phyloP scores from a whole-genome alignment of 2,797 vertebrate genomes.

The Sparus aurata region DNA sequence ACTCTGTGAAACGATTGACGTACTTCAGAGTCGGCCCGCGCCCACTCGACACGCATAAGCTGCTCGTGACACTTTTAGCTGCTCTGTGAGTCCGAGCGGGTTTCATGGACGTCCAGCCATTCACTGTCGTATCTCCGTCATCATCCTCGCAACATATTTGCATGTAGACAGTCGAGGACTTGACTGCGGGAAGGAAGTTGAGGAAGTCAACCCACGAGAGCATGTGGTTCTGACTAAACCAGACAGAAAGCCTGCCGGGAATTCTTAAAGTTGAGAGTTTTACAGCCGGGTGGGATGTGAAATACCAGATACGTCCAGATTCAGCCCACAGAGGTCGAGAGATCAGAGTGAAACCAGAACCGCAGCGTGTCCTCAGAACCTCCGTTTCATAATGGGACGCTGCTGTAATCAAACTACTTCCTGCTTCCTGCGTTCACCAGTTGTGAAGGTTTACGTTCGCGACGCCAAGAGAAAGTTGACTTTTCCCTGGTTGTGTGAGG shows the following conservation, averaged over 20 bases:
- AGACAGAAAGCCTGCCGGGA: slow-evolving; percentile 21
- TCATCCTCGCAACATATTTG: slow-evolving; percentile 46
- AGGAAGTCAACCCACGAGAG: slow-evolving; percentile 57
- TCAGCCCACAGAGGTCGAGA: slow-evolving; percentile 14
- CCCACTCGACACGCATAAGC: slow-evolving; percentile 67
- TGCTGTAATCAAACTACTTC: slow-evolving; percentile 4
- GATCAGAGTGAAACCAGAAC: background rate
- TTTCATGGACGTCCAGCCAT: slow-evolving; percentile 16
- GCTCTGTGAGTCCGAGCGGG: slow-evolving; percentile 37
- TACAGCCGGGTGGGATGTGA: slow-evolving; percentile 13
- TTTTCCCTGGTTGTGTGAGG: background rate
- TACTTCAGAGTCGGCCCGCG: slow-evolving; percentile 49
- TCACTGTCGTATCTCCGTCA: slow-evolving; percentile 43
- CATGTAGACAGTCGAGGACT: slow-evolving; percentile 44
- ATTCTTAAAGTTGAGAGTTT: slow-evolving; percentile 9
- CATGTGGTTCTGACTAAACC: slow-evolving; percentile 43
- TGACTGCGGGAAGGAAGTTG: slow-evolving; percentile 41
- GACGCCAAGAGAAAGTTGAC: slow-evolving; percentile 10
- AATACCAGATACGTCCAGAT: slow-evolving; percentile 26
- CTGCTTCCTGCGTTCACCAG: background rate
- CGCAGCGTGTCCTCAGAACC: background rate
- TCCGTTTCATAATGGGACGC: background rate
- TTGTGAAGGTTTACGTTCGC: background rate
- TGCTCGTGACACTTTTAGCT: slow-evolving; percentile 66
- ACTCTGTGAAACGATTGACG: slow-evolving; percentile 59